Evolutionary conservation across 64 coral and sea anemone species (phyloP).

Genomic region (Pachyseris speciosa): DNA sequence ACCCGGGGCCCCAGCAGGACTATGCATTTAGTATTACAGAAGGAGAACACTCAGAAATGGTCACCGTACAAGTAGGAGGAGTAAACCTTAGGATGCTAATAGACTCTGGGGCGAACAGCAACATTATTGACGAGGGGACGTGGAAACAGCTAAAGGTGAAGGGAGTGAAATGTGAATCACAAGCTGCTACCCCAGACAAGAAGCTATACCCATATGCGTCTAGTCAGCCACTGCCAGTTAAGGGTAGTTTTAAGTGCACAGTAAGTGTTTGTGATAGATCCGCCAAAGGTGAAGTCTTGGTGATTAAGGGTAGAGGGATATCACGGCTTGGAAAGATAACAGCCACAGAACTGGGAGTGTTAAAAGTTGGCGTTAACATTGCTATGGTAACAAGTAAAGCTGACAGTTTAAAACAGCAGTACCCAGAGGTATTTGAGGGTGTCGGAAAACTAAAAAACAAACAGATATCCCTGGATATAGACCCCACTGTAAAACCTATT

Average conservation of each 20-base stretch:
- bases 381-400: neutral
- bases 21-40: slow-evolving; percentile 12
- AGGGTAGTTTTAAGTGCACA: slow-evolving; percentile 17
- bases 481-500: slow-evolving; percentile 5
- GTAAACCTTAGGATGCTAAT: slow-evolving; percentile 39
- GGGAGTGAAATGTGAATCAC: slow-evolving; percentile 11
- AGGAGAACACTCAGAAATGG: slow-evolving; percentile 4
- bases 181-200: neutral
- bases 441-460: slow-evolving; percentile 16
- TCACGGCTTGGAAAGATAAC: slow-evolving; percentile 1
- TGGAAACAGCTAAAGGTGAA: slow-evolving; percentile 25
- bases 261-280: neutral
- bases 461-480: neutral
- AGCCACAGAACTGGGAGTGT: neutral
- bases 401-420: neutral
- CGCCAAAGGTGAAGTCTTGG: neutral
- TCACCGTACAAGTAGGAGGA: slow-evolving; percentile 25
- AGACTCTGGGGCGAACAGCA: slow-evolving; percentile 36
- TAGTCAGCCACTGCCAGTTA: slow-evolving; percentile 17
- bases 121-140: slow-evolving; percentile 17
- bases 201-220: slow-evolving; percentile 11
- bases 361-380: slow-evolving; percentile 11
- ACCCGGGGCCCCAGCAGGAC: neutral
- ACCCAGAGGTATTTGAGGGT: slow-evolving; percentile 13
- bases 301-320: slow-evolving; percentile 29